Evolutionary conservation across 2,113 vertebrate species (phyloP), one percentile per base, ranked within the genome.

Genomic region (Chascanopsetta lugubris): DNA sequence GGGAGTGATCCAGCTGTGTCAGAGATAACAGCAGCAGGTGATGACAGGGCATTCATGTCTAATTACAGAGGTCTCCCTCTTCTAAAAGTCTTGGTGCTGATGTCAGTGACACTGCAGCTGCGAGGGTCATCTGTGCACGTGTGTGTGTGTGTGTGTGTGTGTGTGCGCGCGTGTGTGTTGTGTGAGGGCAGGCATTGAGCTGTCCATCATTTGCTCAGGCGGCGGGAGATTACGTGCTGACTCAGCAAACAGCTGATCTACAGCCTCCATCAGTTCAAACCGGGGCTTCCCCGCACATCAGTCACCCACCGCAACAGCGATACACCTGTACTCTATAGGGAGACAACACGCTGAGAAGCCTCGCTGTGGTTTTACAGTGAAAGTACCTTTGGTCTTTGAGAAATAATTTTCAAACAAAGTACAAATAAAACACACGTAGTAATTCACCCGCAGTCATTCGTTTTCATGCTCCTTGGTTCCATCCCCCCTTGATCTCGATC

Each of bases 41-140:
- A 91, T 91, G 90, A 93, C 85, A 91, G 86, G 85, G 78, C 51
- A 63, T 11, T 8, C 61, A 46, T 48, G 25, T 45, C 82, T 90
- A 91, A 93, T 92, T 90, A 89, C 60, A 88, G 83, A 82, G 61
- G 60, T 83, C 69, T 70, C 15, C 42, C 8, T 20, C 38, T 42
- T 70, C 55, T 45, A 66, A 64, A 65, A 34, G 75, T 59, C 36
- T 48, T 18, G 30, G 64, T n/a, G 71, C 62, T 90, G 89, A 89
- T 88, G 85, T 91, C 88, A 90, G 64, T 57, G 55, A 77, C 68
- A 69, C 60, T 70, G 73, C 90, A 90, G 88, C 87, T 89, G 89
- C 50, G 4, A 25, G 68, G 76, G 77, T 84, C 83, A 82, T 72
- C 75, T 22, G 15, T 32, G 10, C n/a, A n/a, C n/a, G n/a, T n/a